Evolutionary conservation across 2,888 invertebrate genomes (phyloP), one percentile per base, ranked within the genome.

Genomic region (Tetragonisca angustula): DNA sequence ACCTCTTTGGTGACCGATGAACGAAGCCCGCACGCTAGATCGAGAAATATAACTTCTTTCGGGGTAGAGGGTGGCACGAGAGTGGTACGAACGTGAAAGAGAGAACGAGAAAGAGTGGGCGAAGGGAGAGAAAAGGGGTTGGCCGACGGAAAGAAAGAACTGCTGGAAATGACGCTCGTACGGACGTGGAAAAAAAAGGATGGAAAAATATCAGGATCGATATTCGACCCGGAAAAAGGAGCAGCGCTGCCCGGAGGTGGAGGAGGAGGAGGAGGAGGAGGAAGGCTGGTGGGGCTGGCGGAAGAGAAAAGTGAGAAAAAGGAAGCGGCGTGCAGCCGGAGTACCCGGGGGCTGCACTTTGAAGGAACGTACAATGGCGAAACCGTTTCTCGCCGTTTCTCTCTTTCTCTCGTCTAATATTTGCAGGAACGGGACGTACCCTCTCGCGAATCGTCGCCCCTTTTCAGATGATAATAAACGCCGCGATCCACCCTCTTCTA

Each of bases 161-260:
- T 84, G 83, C 84, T 84, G 90, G 88, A 89, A 90, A 88, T 90
- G 89, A 89, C 89, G 89, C 88, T 84, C 89, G 87, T 83, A 89
- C 88, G 88, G 85, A 84, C 82, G 89, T 76, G 77, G 84, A 76
- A 81, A 85, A 90, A 90, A 89, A 90, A 86, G 84, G 87, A 91
- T 85, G 82, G 85, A 85, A 86, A 90, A 91, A 91, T 90, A 90
- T 90, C 87, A 90, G 90, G 90, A 91, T 91, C 90, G 90, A 91
- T 91, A 91, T 91, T 91, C 90, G 90, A 90, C 90, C 90, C 88
- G 90, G 91, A 91, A 90, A 90, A 90, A 90, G 90, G 90, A 90
- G 87, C 90, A 88, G 88, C 79, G 85, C 86, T 76, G 87, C 74
- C 64, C 59, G 76, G 69, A 54, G 65, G 65, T 13, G 76, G 69